Percentiles rank a stretch among this genome's conserved stretches.
Conservation (phyloP, 2,113 vertebrate species). For the Willisornis vidua region DNA sequence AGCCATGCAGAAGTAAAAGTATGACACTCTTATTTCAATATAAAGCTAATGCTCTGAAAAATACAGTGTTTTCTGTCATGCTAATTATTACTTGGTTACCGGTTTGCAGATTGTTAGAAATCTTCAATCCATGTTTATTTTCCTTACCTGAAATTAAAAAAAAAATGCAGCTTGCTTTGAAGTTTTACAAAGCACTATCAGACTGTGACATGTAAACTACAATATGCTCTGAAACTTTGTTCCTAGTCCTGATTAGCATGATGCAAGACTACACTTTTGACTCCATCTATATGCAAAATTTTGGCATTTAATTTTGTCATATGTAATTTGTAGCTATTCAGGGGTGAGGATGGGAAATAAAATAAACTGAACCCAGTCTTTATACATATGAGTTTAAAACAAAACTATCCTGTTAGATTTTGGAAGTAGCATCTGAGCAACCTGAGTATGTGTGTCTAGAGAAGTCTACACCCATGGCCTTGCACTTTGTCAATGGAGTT, state of each 20-base stretch:
- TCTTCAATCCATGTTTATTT: background rate
- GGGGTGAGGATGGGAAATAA: rapidly evolving
- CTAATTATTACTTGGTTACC: background rate
- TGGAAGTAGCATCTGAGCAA: background rate
- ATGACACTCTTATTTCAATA: slow-evolving; percentile 20
- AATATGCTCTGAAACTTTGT: background rate
- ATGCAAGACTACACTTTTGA: background rate
- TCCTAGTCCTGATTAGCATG: background rate
- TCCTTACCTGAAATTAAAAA: background rate
- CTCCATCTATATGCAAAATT: background rate
- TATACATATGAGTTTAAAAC: background rate
- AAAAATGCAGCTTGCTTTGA: background rate
- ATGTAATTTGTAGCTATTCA: background rate
- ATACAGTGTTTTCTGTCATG: background rate
- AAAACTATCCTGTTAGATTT: background rate
- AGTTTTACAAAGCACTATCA: background rate
- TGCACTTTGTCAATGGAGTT: rapidly evolving
- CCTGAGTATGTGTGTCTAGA: background rate
- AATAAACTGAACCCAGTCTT: background rate
- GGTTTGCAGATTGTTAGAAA: background rate
- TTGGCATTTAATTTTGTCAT: background rate
- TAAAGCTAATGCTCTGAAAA: background rate
- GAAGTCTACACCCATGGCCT: background rate
- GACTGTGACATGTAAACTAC: background rate
- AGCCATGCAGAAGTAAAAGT: slow-evolving; percentile 32